phyloP scores from a whole-genome alignment of 2,888 invertebrate species.

The Agrotis puta region DNA sequence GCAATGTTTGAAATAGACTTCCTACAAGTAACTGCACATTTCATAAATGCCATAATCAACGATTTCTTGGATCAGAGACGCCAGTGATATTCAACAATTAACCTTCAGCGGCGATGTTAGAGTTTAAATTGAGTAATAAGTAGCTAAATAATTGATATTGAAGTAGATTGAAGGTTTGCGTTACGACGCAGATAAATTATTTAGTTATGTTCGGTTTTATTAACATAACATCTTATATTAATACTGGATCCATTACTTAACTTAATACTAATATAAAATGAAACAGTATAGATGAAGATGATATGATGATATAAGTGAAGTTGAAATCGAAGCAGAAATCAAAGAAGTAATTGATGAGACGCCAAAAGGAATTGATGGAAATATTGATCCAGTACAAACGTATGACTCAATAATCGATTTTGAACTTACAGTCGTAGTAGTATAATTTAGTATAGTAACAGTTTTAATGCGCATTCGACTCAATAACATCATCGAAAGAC shows the following conservation, averaged over 20 bases:
- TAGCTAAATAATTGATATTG: slow-evolving; percentile 14
- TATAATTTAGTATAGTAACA: not conserved
- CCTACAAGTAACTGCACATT: slow-evolving; percentile 59
- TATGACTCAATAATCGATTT: slow-evolving; percentile 7
- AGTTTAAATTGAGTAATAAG: slow-evolving; percentile 12
- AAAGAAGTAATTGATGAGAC: slow-evolving; percentile 15
- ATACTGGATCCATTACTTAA: slow-evolving; percentile 11
- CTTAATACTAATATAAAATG: slow-evolving; percentile 2
- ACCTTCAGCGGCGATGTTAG: slow-evolving; percentile 20
- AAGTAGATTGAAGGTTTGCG: slow-evolving; percentile 39
- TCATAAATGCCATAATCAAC: slow-evolving; percentile 45
- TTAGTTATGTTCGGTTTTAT: slow-evolving; percentile 27
- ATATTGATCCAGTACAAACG: not conserved
- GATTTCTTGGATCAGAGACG: slow-evolving; percentile 9
- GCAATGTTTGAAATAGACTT: slow-evolving; percentile 65
- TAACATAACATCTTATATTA: slow-evolving; percentile 14
- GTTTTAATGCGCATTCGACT: slow-evolving; percentile 32
- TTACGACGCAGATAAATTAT: slow-evolving; percentile 41
- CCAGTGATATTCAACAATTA: slow-evolving; percentile 15
- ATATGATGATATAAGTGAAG: not conserved
- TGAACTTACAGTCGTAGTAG: not conserved
- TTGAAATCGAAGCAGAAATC: slow-evolving; percentile 1
- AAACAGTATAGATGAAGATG: not conserved
- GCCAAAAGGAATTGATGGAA: not conserved
- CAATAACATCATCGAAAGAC: slow-evolving; percentile 49